Base-by-base conservation (phyloP, 2,888 invertebrate species). In the Orthosia gothica region DNA sequence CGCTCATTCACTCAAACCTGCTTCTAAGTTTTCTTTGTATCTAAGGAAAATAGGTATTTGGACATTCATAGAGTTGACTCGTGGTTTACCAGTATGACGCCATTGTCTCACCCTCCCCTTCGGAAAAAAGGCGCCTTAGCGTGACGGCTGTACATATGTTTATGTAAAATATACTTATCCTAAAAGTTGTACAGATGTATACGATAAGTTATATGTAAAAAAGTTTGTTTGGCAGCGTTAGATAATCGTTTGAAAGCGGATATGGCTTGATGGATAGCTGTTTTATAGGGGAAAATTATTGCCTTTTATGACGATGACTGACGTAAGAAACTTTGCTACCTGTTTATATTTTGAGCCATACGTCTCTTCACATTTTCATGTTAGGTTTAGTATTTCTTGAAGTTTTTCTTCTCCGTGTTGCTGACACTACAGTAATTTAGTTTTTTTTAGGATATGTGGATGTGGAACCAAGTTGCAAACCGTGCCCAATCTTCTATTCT, bases 231-330 rank as follows among this genome's bases (percentile, higher is more conserved):
- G 62, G 62, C 40, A 61, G 40, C 45, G n/a, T 78, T 81, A 81
- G 62, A 75, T 82, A 76, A 76, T 76, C 79, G 20, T 58, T 76
- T 65, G 62, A 58, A 82, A 76, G 64, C 79, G 65, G 61, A 82
- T 66, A 62, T 49, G 26, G 18, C 20, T 74, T 78, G 52, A 81
- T 76, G 70, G 70, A 66, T 70, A n/a, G 45, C 76, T 58, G 77
- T 66, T 66, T 62, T 70, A 76, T 32, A 20, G 57, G 50, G 65
- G 26, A 57, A 79, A 63, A 62, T 63, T 58, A 49, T 11, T 80
- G 40, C 45, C 50, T 73, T 80, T 67, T n/a, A 75, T 57, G 45
- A 62, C n/a, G 52, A 11, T 13, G 47, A 58, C 16, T 13, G 47
- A 58, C 16, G 20, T 52, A 59, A 49, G 20, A 20, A 58, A 18